Base-by-base conservation (phyloP, 2,113 vertebrate genomes). In the Gymnogyps californianus region DNA sequence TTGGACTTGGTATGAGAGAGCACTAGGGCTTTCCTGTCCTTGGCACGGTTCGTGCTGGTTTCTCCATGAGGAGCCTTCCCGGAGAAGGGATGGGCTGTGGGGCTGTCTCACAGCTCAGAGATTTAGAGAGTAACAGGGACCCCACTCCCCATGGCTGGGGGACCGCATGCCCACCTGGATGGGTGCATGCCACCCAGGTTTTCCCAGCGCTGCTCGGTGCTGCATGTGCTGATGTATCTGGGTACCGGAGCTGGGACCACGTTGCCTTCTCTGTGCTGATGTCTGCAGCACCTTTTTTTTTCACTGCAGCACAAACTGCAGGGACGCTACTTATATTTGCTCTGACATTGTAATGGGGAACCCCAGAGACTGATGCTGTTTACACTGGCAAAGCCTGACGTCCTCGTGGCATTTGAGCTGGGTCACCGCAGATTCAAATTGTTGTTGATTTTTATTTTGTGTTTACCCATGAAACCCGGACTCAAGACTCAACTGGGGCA, bases 381-480 rank as follows among this genome's bases (percentile, higher is more conserved):
- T 91, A 79, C 79, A 54, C 89, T 94, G 92, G 94, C 93, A 96
- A 90, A 88, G 82, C 71, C 94, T 91, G 95, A 97, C 0, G 6
- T 89, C 88, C 84, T 92, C 5, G 9, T 34, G 77, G 94, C 94
- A 67, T 93, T 87, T 89, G 87, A 89, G 87, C 93, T 86, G 91
- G 83, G 92, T 95, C 83, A 89, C 86, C 0, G 4, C 84, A 81
- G 93, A 95, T 83, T 85, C 62, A 90, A 82, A 72, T n/a, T 71
- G 80, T 82, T 90, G 61, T 83, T 92, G 95, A 80, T 93, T 97
- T 97, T 95, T 44, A n/a, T 96, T 97, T 95, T 75, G 66, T 58
- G 16, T 97, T 96, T 96, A 91, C 89, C 86, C 92, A 71, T 3
- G 32, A 80, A 96, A 77, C 36, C 64, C 9, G 25, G 85, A 67